Conservation (phyloP, 1,140 invertebrate species). For the Neodiprion fabricii region DNA sequence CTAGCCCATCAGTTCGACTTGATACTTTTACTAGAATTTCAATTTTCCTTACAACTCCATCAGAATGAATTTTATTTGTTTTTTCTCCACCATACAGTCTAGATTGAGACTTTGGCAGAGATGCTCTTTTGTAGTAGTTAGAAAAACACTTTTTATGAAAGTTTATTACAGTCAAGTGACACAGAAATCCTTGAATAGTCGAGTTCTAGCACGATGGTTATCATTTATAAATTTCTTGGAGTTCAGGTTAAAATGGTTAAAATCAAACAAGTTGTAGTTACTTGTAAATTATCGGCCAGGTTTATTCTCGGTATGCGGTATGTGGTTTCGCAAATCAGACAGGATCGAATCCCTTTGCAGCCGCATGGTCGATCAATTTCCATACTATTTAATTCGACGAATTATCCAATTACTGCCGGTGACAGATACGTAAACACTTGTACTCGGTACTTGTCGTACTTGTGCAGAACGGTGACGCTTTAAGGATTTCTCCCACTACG, state of each 20-base stretch:
- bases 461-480: too few relatives aligned
- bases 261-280: conserved; percentile 33
- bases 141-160: too few relatives aligned
- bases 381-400: conserved; percentile 56
- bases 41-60: conserved; percentile 39
- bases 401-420: not conserved
- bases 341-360: conserved; percentile 91
- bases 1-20: too few relatives aligned
- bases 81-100: too few relatives aligned
- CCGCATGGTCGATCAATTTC: conserved; percentile 80
- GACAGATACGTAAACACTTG: too few relatives aligned
- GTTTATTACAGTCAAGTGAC: too few relatives aligned
- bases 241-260: conserved; percentile 12
- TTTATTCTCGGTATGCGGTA: conserved; percentile 67
- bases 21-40: not conserved
- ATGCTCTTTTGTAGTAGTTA: too few relatives aligned
- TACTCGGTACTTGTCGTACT: too few relatives aligned
- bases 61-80: not conserved
- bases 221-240: not conserved
- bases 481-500: too few relatives aligned
- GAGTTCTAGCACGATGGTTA: too few relatives aligned
- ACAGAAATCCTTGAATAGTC: too few relatives aligned
- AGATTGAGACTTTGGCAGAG: too few relatives aligned
- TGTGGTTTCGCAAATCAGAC: conserved; percentile 81
- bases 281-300: conserved; percentile 45